Base-by-base conservation (phyloP, 2,797 vertebrate genomes). In the Dendrocincla fuliginosa region DNA sequence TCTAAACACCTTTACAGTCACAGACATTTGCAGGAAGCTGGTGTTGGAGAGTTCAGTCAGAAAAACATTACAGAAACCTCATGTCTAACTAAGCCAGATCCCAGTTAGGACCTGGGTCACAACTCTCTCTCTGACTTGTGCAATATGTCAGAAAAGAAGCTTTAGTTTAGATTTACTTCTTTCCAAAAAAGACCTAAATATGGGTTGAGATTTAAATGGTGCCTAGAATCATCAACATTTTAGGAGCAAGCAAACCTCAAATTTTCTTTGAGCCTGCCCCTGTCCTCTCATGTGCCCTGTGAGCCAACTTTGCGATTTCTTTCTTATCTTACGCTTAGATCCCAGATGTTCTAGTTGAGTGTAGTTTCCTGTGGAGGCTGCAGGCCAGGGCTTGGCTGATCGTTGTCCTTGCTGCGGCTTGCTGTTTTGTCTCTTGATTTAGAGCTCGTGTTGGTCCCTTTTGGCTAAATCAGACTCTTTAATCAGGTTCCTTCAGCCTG, bases 41-140 rank as follows among this genome's bases (percentile, higher is more conserved):
- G 24, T 83, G 42, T 81, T 90, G 70, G 74, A 73, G 59, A 94
- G 87, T 87, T 95, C 56, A 55, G 59, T 68, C 69, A 96, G 89
- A 74, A 86, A 79, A 96, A 65, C 47, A 20, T 83, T 49, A 61
- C 30, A 91, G 13, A 56, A 95, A 93, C 69, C 49, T 33, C 63
- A 24, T 47, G 79, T 71, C 47, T 49, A 32, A 42, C 56, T 87
- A 20, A 61, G 76, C 16, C n/a, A 14, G 53, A 50, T 83, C 47
- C 71, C 61, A 55, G 7, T 14, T 70, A 71, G 46, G 70, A 61
- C 47, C 30, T 93, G n/a, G 56, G 59, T 74, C 39, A 25, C 17
- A 49, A 18, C 32, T 8, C 35, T 83, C 56, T 87, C 42, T 67
- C 32, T 53, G 49, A 60, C 25, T 85, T 3, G 2, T 83, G 90